Base-by-base conservation (phyloP, 2,113 vertebrate species). In the Lagopus leucura region DNA sequence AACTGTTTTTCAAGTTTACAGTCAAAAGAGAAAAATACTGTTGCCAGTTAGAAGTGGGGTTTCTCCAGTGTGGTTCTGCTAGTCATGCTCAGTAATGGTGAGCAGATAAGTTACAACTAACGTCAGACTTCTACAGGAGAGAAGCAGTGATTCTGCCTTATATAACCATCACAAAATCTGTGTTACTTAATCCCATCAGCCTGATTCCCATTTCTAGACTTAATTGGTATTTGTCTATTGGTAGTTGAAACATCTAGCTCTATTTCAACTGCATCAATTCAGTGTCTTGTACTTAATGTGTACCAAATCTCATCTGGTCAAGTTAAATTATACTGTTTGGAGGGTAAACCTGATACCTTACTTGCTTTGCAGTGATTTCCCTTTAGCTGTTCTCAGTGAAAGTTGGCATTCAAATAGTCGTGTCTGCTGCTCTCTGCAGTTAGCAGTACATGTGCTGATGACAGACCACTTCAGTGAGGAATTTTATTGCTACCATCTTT, bases 241-340 rank as follows among this genome's bases (percentile, higher is more conserved):
- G n/a, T 52, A 48, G 48, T 16, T 86, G 47, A 64, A 89, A 40
- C 20, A 70, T 52, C 38, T 60, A 4, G 12, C 86, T 55, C 78
- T 63, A 6, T 64, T 89, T 47, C 27, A 28, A 14, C 24, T 54
- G 24, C 80, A 50, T 79, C 67, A 80, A 14, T 42, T 79, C 40
- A 55, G 64, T 42, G 42, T 52, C 82, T 79, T 63, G 54, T 80
- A 79, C 54, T 85, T 78, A 32, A 42, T 60, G 42, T 61, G 19
- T 82, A 38, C 28, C 55, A 78, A 77, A 52, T 55, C 43, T 83
- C 55, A 50, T 20, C 27, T 50, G 19, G 57, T n/a, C 22, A 72
- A 81, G 61, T 86, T 71, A 74, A 86, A 83, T 80, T 74, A 50
- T 10, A 74, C 65, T 43, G 78, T 78, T 84, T 89, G 75, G 70